Evolutionary conservation across 2,797 vertebrate genomes (phyloP).

Genomic region (Coccyzus lansbergi): DNA sequence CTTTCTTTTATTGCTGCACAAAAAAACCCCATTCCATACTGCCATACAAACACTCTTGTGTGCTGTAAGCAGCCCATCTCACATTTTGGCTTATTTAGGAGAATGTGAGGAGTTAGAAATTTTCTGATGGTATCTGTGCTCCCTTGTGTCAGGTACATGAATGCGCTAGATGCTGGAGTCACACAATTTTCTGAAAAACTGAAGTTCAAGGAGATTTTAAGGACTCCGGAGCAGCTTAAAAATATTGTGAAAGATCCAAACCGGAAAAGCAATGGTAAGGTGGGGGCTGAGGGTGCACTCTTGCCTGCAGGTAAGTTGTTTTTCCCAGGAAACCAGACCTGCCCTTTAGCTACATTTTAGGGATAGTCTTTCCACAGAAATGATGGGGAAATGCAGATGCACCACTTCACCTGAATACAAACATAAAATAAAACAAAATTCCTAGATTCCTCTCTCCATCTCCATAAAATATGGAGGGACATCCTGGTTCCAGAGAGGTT

Average conservation of each 20-base stretch:
- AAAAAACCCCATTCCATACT: neutral
- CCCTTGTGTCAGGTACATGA: constrained; percentile 86
- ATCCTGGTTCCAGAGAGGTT: neutral
- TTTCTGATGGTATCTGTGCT: neutral
- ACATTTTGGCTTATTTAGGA: neutral
- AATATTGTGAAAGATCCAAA: constrained; percentile 37
- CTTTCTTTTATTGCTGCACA: neutral
- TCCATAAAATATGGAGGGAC: neutral
- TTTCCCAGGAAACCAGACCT: neutral
- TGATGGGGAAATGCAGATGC: neutral
- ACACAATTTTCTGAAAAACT: constrained; percentile 76
- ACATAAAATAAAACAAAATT: neutral
- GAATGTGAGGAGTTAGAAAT: neutral
- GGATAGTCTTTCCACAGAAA: neutral
- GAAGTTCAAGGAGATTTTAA: constrained; percentile 68
- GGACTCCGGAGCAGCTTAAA: constrained; percentile 40
- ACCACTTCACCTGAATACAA: neutral
- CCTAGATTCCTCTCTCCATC: neutral
- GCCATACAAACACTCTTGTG: neutral
- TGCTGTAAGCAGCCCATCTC: neutral
- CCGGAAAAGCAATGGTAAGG: constrained; percentile 82
- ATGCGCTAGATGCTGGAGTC: constrained; percentile 86
- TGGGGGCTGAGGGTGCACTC: neutral
- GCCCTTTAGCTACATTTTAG: neutral
- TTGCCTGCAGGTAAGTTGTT: neutral